Percentiles rank a stretch among this genome's conserved stretches.
These are phyloP conservation scores for Toxotes chatareus DNA, from an alignment of 2,113 vertebrate genomes.

Conservation along the genomic window DNA sequence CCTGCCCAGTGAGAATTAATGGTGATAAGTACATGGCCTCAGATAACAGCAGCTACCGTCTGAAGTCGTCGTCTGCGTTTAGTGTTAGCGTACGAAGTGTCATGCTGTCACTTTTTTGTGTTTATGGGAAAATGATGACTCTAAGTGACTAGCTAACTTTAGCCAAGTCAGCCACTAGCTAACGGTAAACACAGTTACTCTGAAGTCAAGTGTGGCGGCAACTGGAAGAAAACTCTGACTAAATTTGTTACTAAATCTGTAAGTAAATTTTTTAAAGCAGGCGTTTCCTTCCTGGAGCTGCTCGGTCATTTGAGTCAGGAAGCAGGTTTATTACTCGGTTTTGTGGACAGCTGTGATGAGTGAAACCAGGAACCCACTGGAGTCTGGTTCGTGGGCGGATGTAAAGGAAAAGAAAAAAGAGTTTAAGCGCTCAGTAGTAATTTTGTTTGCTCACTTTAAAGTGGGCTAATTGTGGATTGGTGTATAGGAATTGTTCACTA, in stretches of 20 bases:
- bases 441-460: neutral
- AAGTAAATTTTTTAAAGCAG: neutral
- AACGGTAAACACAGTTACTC: constrained; percentile 49
- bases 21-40: neutral
- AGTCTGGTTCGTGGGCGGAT: neutral
- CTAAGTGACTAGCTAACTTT: constrained; percentile 58
- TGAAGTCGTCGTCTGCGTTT: neutral
- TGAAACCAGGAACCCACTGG: constrained; percentile 28
- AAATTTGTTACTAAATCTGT: neutral
- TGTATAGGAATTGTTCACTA: neutral
- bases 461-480: neutral
- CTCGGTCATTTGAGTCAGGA: neutral
- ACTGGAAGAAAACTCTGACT: neutral
- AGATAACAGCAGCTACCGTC: neutral
- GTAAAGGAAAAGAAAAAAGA: neutral
- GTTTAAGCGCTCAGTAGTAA: neutral
- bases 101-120: constrained; percentile 3
- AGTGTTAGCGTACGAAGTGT: constrained; percentile 19
- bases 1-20: constrained; percentile 32
- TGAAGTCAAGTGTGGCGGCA: constrained; percentile 11
- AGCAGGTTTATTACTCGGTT: constrained; percentile 1
- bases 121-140: constrained; percentile 3
- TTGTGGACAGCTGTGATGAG: neutral
- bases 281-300: neutral
- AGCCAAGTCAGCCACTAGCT: constrained; percentile 59